phyloP scores from a whole-genome alignment of 2,797 vertebrate species.

The Peromyscus aztecus region DNA sequence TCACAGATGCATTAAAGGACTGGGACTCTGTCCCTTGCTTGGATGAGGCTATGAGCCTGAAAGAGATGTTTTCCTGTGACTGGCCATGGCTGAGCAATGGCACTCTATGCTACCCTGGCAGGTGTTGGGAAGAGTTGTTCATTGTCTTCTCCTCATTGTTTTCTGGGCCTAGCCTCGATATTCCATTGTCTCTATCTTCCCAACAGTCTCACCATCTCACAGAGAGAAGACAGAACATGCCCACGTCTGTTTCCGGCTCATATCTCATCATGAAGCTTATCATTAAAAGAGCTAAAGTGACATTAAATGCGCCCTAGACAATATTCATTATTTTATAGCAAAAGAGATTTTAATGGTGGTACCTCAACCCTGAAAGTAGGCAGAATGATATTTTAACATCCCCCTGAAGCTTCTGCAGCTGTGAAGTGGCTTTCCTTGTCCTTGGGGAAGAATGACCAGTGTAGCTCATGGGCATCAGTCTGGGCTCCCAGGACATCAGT shows the following conservation, averaged over 20 bases:
- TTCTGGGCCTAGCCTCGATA: not conserved
- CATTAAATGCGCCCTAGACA: not conserved
- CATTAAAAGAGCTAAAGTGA: not conserved
- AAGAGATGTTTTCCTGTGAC: not conserved
- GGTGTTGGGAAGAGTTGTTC: not conserved
- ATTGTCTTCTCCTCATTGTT: conserved; percentile 16
- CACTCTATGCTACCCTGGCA: not conserved
- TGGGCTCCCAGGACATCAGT: fast-evolving
- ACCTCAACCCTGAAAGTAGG: not conserved
- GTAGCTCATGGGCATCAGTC: fast-evolving
- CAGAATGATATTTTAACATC: not conserved
- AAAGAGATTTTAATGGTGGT: not conserved
- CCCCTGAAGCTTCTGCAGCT: not conserved
- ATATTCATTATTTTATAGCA: not conserved
- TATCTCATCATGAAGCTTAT: not conserved
- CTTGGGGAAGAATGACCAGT: not conserved
- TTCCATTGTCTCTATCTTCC: not conserved
- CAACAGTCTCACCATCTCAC: conserved; percentile 10
- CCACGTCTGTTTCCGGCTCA: not conserved
- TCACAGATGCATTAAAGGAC: not conserved
- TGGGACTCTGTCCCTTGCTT: not conserved
- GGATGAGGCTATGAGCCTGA: not conserved
- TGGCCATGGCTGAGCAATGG: not conserved
- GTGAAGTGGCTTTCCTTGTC: not conserved
- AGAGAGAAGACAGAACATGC: not conserved